phyloP scores from a whole-genome alignment of 2,113 vertebrate genomes.

The Camarhynchus parvulus region DNA sequence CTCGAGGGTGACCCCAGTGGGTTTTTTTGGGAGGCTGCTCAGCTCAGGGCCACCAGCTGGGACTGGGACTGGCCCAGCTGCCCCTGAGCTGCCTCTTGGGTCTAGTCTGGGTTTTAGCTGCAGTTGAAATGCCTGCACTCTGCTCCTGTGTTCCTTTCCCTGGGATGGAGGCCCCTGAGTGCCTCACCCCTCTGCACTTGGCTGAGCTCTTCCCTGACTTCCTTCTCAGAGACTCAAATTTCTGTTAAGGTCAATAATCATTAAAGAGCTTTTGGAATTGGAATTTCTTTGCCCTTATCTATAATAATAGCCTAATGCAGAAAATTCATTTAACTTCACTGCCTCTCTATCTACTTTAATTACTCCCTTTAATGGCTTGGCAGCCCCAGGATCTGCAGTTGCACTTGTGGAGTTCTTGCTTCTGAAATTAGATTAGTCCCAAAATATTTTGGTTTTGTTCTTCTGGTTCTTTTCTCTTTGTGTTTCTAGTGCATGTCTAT shows the following conservation, averaged over 20 bases:
- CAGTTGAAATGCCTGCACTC: not conserved
- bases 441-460: not conserved
- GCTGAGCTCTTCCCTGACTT: not conserved
- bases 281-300: not conserved
- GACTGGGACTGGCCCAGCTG: not conserved
- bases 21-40: not conserved
- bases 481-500: not conserved
- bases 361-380: not conserved
- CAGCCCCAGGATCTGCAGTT: not conserved
- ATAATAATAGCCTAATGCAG: not conserved
- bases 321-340: slow-evolving; percentile 2
- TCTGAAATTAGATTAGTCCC: not conserved
- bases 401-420: not conserved
- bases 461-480: not conserved
- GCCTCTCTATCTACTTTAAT: not conserved
- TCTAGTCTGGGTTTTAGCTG: not conserved
- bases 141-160: not conserved
- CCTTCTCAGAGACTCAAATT: not conserved
- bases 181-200: not conserved
- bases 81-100: not conserved
- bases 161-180: not conserved
- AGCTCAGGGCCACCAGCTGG: not conserved
- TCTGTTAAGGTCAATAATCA: not conserved
- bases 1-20: not conserved
- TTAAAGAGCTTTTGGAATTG: not conserved